Evolutionary conservation across 2,797 vertebrate species (phyloP), one percentile per base, ranked within the genome.

Genomic region (Falco naumanni): DNA sequence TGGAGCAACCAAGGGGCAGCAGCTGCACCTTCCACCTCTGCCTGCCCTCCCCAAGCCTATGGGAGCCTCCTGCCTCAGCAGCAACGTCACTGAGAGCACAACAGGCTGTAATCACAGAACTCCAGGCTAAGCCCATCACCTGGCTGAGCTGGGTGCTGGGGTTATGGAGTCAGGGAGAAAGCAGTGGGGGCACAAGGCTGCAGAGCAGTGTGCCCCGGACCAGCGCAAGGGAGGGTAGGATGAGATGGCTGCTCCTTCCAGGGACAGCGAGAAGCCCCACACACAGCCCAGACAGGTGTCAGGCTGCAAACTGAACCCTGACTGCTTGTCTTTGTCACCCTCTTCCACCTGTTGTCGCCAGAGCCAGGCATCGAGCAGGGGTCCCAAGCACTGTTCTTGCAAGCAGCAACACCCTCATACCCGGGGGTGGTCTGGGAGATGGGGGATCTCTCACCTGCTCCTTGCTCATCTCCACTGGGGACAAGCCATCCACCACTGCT

Each of bases 401-500:
- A 41, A 2, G 33, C 0, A 3, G 28, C 28, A 16, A 16, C 0
- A 0, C 15, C 29, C 61, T 39, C 51, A 43, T 22, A 4, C 9
- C 6, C 8, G 5, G 39, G 41, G 16, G 17, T 4, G 41, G 43
- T 47, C 57, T 22, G 20, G 17, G 37, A 18, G 10, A 10, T 1
- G 5, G 5, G 29, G 60, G 15, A 47, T 13, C 26, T 13, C 95
- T 96, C 94, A 99, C 99, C 99, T 99, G 98, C 79, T 99, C 98
- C 88, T 96, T 98, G 51, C 72, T 98, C 98, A 99, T 99, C 47
- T 98, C 98, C 39, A 97, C 93, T 0, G 97, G 98, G 26, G 98
- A 78, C 6, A 98, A 25, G 9, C 70, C 98, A 72, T 99, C 98
- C 20, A 98, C 97, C 43, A 97, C 70, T 0, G 94, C 72, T 2